Evolutionary conservation across 2,888 invertebrate species (phyloP).

Genomic region (Nymphalis urticae): DNA sequence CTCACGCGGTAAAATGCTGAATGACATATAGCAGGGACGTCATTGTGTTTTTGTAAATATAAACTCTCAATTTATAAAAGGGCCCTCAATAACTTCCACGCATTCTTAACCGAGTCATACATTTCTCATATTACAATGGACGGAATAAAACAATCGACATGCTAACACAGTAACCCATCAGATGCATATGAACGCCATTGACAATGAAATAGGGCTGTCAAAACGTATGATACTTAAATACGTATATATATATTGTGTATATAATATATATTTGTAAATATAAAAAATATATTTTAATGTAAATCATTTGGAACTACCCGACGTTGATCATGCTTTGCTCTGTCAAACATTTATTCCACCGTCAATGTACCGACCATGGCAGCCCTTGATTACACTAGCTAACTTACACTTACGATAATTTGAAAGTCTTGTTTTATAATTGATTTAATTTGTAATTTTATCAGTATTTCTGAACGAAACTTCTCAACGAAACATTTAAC

Average conservation of each 20-base stretch:
- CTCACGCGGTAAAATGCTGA: too few species aligned
- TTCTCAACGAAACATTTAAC: too few species aligned
- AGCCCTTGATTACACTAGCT: not conserved
- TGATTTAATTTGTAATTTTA: not conserved
- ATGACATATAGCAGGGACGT: too few species aligned
- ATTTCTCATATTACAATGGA: conserved; percentile 4
- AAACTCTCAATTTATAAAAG: too few species aligned
- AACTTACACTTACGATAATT: not conserved
- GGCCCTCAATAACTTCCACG: not conserved
- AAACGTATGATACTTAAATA: too few species aligned
- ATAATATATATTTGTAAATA: too few species aligned
- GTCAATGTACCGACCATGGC: not conserved
- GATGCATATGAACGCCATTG: not conserved
- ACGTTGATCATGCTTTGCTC: too few species aligned
- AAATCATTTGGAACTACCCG: too few species aligned
- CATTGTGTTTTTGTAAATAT: too few species aligned
- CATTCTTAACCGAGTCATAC: conserved; percentile 5
- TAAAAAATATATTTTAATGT: too few species aligned
- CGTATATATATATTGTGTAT: too few species aligned
- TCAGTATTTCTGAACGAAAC: too few species aligned
- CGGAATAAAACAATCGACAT: conserved; percentile 12
- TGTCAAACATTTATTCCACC: not conserved
- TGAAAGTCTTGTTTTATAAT: not conserved
- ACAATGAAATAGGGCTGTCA: conserved; percentile 5
- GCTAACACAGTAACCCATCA: conserved; percentile 7